phyloP scores from a whole-genome alignment of 1,140 invertebrate species.

The Physella acuta region DNA sequence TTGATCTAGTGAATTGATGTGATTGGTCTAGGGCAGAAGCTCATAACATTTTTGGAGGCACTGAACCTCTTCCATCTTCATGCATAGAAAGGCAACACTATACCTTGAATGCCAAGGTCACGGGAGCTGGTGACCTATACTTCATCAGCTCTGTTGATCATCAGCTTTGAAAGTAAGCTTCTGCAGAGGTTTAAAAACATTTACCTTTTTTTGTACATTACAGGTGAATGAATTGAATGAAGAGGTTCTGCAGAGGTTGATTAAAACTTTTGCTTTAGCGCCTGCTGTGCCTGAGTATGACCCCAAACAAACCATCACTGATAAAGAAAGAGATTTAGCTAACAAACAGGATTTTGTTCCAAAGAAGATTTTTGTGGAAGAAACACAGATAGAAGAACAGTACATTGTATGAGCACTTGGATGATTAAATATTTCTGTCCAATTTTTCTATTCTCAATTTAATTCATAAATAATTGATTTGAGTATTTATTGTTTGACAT shows the following conservation, averaged over 20 bases:
- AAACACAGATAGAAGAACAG: constrained; percentile 26
- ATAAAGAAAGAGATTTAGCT: constrained; percentile 58
- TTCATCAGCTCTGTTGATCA: neutral
- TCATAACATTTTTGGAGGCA: neutral
- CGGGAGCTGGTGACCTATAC: neutral
- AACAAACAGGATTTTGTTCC: constrained; percentile 28
- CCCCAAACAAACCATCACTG: constrained; percentile 74
- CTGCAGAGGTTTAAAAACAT: neutral
- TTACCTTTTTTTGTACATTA: neutral
- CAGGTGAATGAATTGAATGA: constrained; percentile 71
- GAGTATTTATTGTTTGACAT: too few species aligned
- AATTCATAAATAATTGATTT: too few species aligned
- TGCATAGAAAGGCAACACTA: neutral
- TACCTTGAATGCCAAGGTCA: neutral
- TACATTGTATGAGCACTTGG: constrained; percentile 35
- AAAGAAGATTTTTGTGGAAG: constrained; percentile 16
- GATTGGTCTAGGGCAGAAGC: too few species aligned
- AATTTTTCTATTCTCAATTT: too few species aligned
- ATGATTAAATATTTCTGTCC: too few species aligned
- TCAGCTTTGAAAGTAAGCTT: neutral
- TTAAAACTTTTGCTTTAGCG: constrained; percentile 75
- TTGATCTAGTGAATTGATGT: too few species aligned
- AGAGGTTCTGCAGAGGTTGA: constrained; percentile 72
- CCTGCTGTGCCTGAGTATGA: constrained; percentile 68
- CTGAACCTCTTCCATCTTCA: neutral